These are phyloP conservation scores for Cavia porcellus DNA, from an alignment of 2,113 vertebrate species.

Conservation along the genomic window DNA sequence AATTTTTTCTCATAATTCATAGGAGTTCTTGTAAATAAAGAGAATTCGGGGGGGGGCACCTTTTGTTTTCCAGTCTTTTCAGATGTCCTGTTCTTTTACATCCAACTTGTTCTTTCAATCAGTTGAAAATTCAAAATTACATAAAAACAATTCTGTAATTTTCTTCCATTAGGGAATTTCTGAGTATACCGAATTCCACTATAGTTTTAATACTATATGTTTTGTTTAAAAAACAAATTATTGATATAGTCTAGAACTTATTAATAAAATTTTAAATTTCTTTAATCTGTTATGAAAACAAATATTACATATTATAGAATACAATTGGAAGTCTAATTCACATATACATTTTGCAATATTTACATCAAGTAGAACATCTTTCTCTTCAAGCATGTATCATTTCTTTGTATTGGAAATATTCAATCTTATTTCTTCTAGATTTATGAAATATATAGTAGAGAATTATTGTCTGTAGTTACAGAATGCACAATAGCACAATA, in stretches of 20 bases:
- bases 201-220: neutral
- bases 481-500: neutral
- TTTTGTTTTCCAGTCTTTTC: neutral
- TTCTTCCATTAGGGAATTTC: neutral
- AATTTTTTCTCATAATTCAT: neutral
- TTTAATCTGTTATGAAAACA: neutral
- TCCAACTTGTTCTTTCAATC: accelerated
- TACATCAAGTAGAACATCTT: neutral
- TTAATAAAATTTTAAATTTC: neutral
- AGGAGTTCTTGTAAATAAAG: neutral
- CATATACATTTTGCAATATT: neutral
- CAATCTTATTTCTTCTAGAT: neutral
- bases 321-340: too few species aligned
- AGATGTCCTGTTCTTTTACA: neutral
- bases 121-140: neutral
- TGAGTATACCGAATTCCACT: neutral
- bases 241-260: neutral
- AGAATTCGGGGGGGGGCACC: neutral
- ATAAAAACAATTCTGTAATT: neutral
- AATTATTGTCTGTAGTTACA: neutral
- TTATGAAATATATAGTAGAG: neutral
- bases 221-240: neutral
- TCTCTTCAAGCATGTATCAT: neutral
- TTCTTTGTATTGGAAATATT: neutral
- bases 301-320: neutral